Evolutionary conservation across 2,797 vertebrate genomes (phyloP).

Genomic region (Enteromius viviparus): DNA sequence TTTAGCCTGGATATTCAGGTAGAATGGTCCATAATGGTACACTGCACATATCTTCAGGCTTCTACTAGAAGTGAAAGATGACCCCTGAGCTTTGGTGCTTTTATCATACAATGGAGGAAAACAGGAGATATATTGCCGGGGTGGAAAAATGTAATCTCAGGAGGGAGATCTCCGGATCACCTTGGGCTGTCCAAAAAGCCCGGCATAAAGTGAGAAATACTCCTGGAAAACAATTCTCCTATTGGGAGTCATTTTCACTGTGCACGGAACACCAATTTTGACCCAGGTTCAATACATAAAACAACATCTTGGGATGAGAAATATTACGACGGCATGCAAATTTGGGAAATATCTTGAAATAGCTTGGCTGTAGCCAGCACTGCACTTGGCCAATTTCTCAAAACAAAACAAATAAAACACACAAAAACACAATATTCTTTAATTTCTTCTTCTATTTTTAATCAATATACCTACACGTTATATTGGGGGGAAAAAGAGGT

Average conservation of each 20-base stretch:
- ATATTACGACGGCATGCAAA: constrained; percentile 69
- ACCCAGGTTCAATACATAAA: constrained; percentile 32
- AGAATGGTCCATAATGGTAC: constrained; percentile 16
- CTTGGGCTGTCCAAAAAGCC: constrained; percentile 58
- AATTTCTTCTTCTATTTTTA: not conserved
- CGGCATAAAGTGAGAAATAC: constrained; percentile 55
- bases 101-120: constrained; percentile 60
- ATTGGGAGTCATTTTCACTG: constrained; percentile 37
- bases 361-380: constrained; percentile 77
- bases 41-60: constrained; percentile 49
- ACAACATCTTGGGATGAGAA: constrained; percentile 39
- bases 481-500: not conserved
- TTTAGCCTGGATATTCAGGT: constrained; percentile 28
- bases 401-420: constrained; percentile 29
- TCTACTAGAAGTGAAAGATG: constrained; percentile 59
- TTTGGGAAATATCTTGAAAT: constrained; percentile 47
- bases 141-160: constrained; percentile 57
- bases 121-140: constrained; percentile 57
- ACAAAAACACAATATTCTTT: constrained; percentile 9
- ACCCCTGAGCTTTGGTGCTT: constrained; percentile 57
- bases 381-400: constrained; percentile 39
- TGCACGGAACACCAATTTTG: constrained; percentile 40
- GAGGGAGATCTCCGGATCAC: constrained; percentile 59
- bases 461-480: constrained; percentile 4
- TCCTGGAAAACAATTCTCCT: constrained; percentile 47